These are phyloP conservation scores for Labrus mixtus DNA, from an alignment of 2,113 vertebrate genomes.

Conservation along the genomic window DNA sequence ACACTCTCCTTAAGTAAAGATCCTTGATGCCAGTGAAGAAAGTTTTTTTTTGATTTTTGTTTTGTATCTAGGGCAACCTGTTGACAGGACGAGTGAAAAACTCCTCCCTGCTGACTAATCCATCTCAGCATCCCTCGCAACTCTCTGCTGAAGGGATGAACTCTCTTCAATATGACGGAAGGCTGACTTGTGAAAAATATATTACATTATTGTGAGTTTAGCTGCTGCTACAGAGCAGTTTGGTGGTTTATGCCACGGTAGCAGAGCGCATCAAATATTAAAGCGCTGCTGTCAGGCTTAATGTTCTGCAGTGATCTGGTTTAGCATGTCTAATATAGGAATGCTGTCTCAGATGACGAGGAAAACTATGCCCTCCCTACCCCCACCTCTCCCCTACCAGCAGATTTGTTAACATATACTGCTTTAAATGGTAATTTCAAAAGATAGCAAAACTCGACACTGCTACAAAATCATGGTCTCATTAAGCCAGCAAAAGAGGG, in stretches of 20 bases:
- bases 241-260: conserved; percentile 64
- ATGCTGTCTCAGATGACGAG: conserved; percentile 73
- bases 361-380: conserved; percentile 59
- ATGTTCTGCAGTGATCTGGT: conserved; percentile 82
- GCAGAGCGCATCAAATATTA: conserved; percentile 80
- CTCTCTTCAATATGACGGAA: conserved; percentile 30
- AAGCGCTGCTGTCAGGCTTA: conserved; percentile 75
- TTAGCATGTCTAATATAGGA: conserved; percentile 76
- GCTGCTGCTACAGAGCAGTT: conserved; percentile 44
- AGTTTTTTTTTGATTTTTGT: conserved; percentile 18
- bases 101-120: conserved; percentile 32
- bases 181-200: conserved; percentile 61
- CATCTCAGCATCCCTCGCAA: conserved; percentile 19
- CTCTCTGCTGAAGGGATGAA: conserved; percentile 23
- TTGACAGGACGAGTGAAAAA: conserved; percentile 36
- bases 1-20: conserved; percentile 34
- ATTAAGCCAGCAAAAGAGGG: conserved; percentile 27
- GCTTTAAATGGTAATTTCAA: conserved; percentile 72
- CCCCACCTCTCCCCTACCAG: conserved; percentile 34
- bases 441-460: conserved; percentile 57
- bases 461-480: conserved; percentile 37
- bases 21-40: conserved; percentile 5
- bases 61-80: conserved; percentile 51
- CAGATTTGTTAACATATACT: conserved; percentile 61
- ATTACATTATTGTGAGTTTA: conserved; percentile 60